Conservation (phyloP, 2,797 vertebrate genomes). For the Enteromius afrohamiltoni region DNA sequence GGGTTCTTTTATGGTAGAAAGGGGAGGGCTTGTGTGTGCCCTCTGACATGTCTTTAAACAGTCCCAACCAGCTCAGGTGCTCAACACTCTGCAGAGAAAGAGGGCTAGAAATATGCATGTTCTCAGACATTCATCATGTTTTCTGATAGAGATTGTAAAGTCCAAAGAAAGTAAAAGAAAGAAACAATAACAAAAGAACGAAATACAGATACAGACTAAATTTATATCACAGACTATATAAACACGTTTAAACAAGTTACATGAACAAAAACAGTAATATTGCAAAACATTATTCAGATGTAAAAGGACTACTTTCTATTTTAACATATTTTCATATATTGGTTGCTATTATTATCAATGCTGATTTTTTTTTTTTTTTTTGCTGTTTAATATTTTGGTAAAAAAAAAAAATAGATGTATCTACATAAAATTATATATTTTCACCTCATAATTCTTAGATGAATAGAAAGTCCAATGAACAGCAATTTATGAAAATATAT, state of each 20-base stretch:
- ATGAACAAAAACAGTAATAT: neutral
- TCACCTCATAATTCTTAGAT: neutral
- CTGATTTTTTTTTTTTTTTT: neutral
- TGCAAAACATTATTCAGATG: neutral
- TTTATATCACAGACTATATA: neutral
- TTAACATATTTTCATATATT: neutral
- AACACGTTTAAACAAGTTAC: neutral
- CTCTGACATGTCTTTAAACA: constrained; percentile 81
- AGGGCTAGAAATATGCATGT: neutral
- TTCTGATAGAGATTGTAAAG: neutral
- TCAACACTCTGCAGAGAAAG: constrained; percentile 74
- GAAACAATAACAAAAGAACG: neutral
- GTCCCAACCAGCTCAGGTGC: constrained; percentile 82
- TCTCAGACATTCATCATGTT: neutral
- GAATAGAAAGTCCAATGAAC: neutral
- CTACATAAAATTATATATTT: neutral
- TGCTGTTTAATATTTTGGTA: neutral
- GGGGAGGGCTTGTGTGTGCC: constrained; percentile 78
- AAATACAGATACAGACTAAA: neutral
- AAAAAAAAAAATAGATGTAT: neutral
- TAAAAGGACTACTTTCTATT: neutral
- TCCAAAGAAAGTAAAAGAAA: neutral
- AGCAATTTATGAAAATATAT: neutral
- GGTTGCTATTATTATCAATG: neutral
- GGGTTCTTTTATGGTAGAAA: constrained; percentile 79